Base-by-base conservation (phyloP, 1,140 invertebrate genomes). In the Drosophila malerkotliana region DNA sequence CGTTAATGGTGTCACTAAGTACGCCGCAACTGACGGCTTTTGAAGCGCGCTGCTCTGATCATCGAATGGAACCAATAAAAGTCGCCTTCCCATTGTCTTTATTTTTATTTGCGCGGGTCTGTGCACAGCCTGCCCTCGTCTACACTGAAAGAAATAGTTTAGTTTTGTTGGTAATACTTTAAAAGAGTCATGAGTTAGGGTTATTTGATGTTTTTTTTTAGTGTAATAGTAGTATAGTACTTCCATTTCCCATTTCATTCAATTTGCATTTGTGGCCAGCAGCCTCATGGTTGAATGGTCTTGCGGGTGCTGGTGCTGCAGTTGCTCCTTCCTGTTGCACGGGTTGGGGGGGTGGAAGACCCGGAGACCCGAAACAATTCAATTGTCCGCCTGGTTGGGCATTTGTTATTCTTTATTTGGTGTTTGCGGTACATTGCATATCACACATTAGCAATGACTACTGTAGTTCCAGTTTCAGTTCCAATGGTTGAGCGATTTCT, bases 51-150 rank as follows among this genome's bases (percentile, higher is more conserved):
- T 63, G 41, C 44, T 47, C 60, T 89, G 82, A 91, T 91, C 90
- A 91, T 91, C 90, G 90, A 91, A 91, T 91, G 90, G 90, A 91
- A 91, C 90, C 84, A 91, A 91, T 91, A 91, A 89, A 87, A 91
- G 79, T 77, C 66, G 83, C 72, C 75, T 88, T 88, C 32, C 64
- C 83, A 87, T 87, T 87, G 83, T 87, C 83, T 88, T 87, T 82
- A 81, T 87, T 85, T 85, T 68, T 47, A 47, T 47, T 47, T 47
- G 82, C 83, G 83, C 83, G 81, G 67, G 59, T 75, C 64, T 69
- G 14, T 44, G 39, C 39, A 44, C 39, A 15, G 39, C 39, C 37
- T 37, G 34, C 34, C 8, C 66, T 55, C 58, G 28, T 26, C 56
- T 68, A 62, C 71, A 63, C 81, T 67, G 2, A 0, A 24, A 51